phyloP scores from a whole-genome alignment of 2,113 vertebrate genomes.

The Lepisosteus oculatus region DNA sequence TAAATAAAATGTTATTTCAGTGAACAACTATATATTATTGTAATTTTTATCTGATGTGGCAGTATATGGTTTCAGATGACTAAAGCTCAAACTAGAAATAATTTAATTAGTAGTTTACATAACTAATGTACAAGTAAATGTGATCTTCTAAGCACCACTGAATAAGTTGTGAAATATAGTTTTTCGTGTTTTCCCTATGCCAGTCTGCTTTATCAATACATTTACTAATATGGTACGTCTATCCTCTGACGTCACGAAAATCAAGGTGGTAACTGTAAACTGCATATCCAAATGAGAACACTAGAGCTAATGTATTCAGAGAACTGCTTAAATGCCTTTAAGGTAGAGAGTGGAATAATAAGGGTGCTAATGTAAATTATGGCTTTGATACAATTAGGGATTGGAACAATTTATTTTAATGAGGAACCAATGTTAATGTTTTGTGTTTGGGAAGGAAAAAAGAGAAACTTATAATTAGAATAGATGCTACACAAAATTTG shows the following conservation, averaged over 20 bases:
- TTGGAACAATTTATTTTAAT: background rate
- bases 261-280: background rate
- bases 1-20: too few relatives aligned
- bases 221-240: background rate
- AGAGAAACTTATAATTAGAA: background rate
- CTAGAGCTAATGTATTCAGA: background rate
- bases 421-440: background rate
- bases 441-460: background rate
- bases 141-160: too few relatives aligned
- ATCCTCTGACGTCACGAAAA: too few relatives aligned
- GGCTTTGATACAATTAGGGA: background rate
- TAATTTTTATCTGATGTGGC: too few relatives aligned
- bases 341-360: background rate
- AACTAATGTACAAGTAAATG: too few relatives aligned
- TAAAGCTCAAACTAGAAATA: too few relatives aligned
- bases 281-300: background rate
- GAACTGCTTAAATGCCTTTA: background rate
- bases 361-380: constrained; percentile 2
- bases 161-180: too few relatives aligned
- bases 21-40: too few relatives aligned
- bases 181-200: background rate
- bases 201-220: background rate
- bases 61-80: too few relatives aligned
- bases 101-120: too few relatives aligned
- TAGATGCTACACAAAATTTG: constrained; percentile 10